phyloP scores from a whole-genome alignment of 2,797 vertebrate species.

The Molossus molossus region DNA sequence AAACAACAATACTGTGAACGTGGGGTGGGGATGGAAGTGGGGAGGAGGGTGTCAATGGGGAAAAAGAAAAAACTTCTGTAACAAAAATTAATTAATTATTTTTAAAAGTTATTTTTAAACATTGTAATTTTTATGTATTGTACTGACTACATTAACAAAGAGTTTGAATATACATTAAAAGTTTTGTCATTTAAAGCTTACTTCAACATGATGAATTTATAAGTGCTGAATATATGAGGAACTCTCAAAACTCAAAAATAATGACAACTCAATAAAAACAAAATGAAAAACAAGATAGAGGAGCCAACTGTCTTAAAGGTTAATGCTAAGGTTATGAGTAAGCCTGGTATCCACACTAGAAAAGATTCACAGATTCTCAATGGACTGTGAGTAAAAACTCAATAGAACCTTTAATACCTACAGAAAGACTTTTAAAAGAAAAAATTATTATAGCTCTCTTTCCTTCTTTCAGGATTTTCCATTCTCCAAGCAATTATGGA shows the following conservation, averaged over 20 bases:
- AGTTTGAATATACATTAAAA: neutral
- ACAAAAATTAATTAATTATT: too few species aligned
- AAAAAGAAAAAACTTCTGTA: too few species aligned
- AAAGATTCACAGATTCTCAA: constrained; percentile 23
- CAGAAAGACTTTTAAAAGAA: constrained; percentile 54
- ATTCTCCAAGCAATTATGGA: constrained; percentile 99
- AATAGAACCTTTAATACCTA: constrained; percentile 66
- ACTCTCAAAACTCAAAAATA: constrained; percentile 1
- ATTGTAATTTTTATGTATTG: neutral
- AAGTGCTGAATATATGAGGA: neutral
- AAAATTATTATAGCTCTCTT: constrained; percentile 72
- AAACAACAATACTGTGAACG: too few species aligned
- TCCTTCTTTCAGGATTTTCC: constrained; percentile 94
- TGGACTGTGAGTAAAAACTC: constrained; percentile 57
- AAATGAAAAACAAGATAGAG: neutral
- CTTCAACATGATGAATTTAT: neutral
- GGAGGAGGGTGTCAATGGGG: too few species aligned
- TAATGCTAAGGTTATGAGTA: constrained; percentile 47
- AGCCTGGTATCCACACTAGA: constrained; percentile 50
- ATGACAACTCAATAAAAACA: constrained; percentile 22
- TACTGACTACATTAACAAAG: neutral
- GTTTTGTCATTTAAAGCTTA: neutral
- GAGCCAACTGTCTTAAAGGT: neutral
- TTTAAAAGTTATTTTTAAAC: constrained; percentile 27
- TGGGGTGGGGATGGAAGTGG: too few species aligned